These are phyloP conservation scores for Ruditapes philippinarum DNA, from an alignment of 1,140 invertebrate species.

Conservation along the genomic window DNA sequence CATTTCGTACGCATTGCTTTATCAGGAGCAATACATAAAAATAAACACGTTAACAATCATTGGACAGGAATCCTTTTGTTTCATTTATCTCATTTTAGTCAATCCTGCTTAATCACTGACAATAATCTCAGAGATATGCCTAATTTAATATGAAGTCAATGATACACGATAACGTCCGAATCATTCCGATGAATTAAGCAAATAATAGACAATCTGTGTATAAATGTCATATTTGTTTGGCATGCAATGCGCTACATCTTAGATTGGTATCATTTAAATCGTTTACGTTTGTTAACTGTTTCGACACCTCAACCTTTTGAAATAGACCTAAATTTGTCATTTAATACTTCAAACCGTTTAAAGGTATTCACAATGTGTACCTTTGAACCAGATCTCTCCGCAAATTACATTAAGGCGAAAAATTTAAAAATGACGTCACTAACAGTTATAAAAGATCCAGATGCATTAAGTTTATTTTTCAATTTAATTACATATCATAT, in stretches of 20 bases:
- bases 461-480: too few species aligned
- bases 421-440: too few species aligned
- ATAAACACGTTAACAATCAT: not conserved
- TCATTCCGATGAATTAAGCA: not conserved
- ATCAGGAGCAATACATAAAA: too few species aligned
- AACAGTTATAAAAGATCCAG: too few species aligned
- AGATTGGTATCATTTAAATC: not conserved
- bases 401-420: too few species aligned
- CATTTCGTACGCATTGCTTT: too few species aligned
- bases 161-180: constrained; percentile 17
- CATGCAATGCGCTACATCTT: not conserved
- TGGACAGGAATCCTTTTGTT: constrained; percentile 19
- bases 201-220: constrained; percentile 26
- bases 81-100: not conserved
- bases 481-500: too few species aligned
- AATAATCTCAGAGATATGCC: constrained; percentile 1
- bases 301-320: constrained; percentile 17
- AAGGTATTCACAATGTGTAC: too few species aligned
- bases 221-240: constrained; percentile 2
- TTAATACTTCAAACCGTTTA: too few species aligned
- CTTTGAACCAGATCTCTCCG: too few species aligned
- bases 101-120: constrained; percentile 16
- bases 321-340: too few species aligned
- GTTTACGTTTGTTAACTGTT: not conserved
- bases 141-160: constrained; percentile 36